phyloP scores from a whole-genome alignment of 2,888 invertebrate genomes.

The Falcaria lacertinaria region DNA sequence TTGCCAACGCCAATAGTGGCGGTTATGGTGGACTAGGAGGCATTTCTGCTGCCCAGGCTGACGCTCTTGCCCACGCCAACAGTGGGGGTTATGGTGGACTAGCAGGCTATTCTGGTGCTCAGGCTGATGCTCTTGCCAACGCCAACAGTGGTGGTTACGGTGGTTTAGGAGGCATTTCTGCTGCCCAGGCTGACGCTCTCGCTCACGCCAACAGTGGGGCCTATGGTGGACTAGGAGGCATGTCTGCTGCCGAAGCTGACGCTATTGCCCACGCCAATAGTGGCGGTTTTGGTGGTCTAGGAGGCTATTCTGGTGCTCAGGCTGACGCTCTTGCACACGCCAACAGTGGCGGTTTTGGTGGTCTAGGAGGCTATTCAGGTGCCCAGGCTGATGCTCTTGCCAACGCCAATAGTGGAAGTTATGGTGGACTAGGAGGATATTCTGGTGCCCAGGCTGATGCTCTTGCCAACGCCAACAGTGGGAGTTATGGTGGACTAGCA shows the following conservation, averaged over 20 bases:
- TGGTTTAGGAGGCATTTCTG: constrained; percentile 4
- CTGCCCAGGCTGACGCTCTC: constrained; percentile 6
- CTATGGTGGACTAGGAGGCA: constrained; percentile 7
- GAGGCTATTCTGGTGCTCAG: constrained; percentile 5
- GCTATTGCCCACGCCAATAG: constrained; percentile 5
- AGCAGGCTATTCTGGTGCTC: constrained; percentile 12
- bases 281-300: constrained; percentile 3
- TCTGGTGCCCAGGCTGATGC: constrained; percentile 13
- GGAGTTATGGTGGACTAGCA: background rate
- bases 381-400: constrained; percentile 7
- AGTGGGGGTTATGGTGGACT: constrained; percentile 7
- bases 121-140: constrained; percentile 5
- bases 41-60: constrained; percentile 9
- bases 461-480: constrained; percentile 5
- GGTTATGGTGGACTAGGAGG: constrained; percentile 10
- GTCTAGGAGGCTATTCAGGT: background rate
- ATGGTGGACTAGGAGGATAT: constrained; percentile 6
- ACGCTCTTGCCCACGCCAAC: background rate
- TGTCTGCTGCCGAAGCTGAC: constrained; percentile 2
- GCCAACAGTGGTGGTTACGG: constrained; percentile 6
- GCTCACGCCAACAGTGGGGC: constrained; percentile 6
- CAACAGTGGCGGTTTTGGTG: background rate
- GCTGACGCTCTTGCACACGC: background rate
- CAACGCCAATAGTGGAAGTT: constrained; percentile 5
- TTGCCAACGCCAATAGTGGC: constrained; percentile 6